Conservation (phyloP, 1,140 invertebrate genomes). For the Drosophila yakuba region DNA sequence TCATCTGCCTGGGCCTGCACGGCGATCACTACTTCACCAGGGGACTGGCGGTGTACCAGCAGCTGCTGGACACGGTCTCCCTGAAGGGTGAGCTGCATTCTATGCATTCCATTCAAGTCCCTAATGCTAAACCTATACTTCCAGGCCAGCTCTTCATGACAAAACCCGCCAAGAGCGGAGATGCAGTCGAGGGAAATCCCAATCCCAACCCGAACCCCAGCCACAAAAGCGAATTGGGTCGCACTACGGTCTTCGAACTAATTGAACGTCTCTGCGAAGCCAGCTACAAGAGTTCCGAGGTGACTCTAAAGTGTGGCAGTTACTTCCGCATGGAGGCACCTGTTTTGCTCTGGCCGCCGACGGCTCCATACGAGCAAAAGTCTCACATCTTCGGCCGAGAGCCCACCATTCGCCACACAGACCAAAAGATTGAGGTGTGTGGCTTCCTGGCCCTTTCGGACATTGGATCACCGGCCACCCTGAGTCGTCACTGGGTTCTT, state of each 20-base stretch:
- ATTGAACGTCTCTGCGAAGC: constrained; percentile 91
- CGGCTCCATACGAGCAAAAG: constrained; percentile 83
- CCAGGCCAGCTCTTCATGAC: constrained; percentile 74
- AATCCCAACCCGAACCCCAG: constrained; percentile 30
- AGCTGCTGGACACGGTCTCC: constrained; percentile 64
- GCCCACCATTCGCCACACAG: constrained; percentile 43
- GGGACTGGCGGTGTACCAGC: constrained; percentile 71
- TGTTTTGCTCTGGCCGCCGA: constrained; percentile 91
- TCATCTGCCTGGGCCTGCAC: constrained; percentile 88
- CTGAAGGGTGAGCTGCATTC: constrained; percentile 55
- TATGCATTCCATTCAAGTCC: not conserved
- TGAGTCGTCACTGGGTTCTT: constrained; percentile 95
- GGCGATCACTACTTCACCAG: constrained; percentile 85
- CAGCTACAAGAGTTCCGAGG: constrained; percentile 92
- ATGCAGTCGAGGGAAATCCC: constrained; percentile 22
- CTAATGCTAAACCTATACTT: not conserved
- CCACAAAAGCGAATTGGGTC: constrained; percentile 85
- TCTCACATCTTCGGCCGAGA: constrained; percentile 30
- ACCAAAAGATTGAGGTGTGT: constrained; percentile 90
- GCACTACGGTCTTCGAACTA: constrained; percentile 86
- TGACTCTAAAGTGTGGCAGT: constrained; percentile 90
- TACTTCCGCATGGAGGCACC: constrained; percentile 88
- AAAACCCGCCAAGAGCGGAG: constrained; percentile 55
- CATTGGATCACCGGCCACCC: constrained; percentile 96
- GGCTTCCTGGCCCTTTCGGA: constrained; percentile 94